These are phyloP conservation scores for Calonectris borealis DNA, from an alignment of 2,113 vertebrate species.

Conservation along the genomic window DNA sequence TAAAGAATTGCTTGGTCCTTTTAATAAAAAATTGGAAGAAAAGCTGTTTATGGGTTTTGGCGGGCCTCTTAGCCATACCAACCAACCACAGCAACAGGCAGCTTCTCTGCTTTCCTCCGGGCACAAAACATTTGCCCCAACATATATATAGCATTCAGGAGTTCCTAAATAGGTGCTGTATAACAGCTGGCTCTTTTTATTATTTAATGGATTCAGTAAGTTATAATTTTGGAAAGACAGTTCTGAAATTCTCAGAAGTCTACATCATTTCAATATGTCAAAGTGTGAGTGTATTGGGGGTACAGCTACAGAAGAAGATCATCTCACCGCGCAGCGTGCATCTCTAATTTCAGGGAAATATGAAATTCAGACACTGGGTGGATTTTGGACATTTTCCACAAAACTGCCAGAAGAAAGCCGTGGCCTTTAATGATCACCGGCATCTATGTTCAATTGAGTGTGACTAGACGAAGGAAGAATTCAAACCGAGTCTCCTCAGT, in stretches of 20 bases:
- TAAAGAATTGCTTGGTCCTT: neutral
- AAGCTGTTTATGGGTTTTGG: neutral
- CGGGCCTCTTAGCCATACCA: neutral
- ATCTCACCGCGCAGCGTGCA: neutral
- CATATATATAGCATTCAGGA: neutral
- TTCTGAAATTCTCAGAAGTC: neutral
- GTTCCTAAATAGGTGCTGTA: neutral
- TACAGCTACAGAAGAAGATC: constrained; percentile 24
- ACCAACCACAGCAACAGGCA: neutral
- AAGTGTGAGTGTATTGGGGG: neutral
- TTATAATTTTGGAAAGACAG: neutral
- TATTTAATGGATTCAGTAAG: neutral
- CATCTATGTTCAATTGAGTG: constrained; percentile 66
- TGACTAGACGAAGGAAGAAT: constrained; percentile 70
- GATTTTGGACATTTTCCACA: constrained; percentile 59
- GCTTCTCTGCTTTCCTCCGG: neutral
- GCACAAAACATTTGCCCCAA: neutral
- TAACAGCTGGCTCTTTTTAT: neutral
- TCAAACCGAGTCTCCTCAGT: constrained; percentile 51
- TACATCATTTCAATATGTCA: neutral
- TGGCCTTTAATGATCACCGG: constrained; percentile 70
- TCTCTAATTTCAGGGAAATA: constrained; percentile 44
- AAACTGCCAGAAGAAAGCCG: constrained; percentile 51
- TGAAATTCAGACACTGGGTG: constrained; percentile 48
- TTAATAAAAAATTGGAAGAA: neutral